phyloP scores from a whole-genome alignment of 2,888 invertebrate genomes.

The Schrankia costaestrigalis region DNA sequence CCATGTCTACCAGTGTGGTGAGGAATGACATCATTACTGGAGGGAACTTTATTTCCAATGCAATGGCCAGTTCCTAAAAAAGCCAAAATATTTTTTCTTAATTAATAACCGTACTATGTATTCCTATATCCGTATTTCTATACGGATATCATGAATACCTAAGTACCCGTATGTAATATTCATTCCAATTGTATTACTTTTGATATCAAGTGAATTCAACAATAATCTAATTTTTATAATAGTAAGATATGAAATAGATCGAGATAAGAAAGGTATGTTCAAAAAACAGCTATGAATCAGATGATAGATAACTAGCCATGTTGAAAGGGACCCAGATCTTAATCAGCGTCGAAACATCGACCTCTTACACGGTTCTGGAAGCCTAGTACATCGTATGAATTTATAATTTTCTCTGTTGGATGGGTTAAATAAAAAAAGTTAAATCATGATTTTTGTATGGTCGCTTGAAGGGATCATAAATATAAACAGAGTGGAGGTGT shows the following conservation, averaged over 20 bases:
- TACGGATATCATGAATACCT: too few relatives aligned
- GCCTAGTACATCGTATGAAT: slow-evolving; percentile 73
- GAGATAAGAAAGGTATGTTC: slow-evolving; percentile 50
- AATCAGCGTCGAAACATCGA: slow-evolving; percentile 41
- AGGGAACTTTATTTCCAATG: too few relatives aligned
- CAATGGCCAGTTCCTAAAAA: too few relatives aligned
- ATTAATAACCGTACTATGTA: too few relatives aligned
- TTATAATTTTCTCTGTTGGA: slow-evolving; percentile 53
- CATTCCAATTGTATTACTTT: slow-evolving; percentile 21
- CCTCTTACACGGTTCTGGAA: slow-evolving; percentile 69
- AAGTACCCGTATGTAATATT: too few relatives aligned
- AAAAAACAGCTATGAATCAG: slow-evolving; percentile 53
- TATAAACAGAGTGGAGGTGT: slow-evolving; percentile 14
- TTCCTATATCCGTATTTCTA: too few relatives aligned
- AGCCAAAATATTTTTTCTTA: too few relatives aligned
- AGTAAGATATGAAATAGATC: slow-evolving; percentile 51
- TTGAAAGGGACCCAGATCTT: slow-evolving; percentile 62
- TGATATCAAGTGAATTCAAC: slow-evolving; percentile 50
- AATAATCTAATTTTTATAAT: slow-evolving; percentile 53
- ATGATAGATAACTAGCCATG: slow-evolving; percentile 56
- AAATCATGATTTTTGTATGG: slow-evolving; percentile 23
- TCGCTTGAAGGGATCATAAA: slow-evolving; percentile 30
- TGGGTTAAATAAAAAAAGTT: slow-evolving; percentile 25
- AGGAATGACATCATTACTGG: too few relatives aligned
- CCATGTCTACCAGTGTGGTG: too few relatives aligned